Evolutionary conservation across 2,113 vertebrate species (phyloP), one percentile per base, ranked within the genome.

Genomic region (Varanus salvator): DNA sequence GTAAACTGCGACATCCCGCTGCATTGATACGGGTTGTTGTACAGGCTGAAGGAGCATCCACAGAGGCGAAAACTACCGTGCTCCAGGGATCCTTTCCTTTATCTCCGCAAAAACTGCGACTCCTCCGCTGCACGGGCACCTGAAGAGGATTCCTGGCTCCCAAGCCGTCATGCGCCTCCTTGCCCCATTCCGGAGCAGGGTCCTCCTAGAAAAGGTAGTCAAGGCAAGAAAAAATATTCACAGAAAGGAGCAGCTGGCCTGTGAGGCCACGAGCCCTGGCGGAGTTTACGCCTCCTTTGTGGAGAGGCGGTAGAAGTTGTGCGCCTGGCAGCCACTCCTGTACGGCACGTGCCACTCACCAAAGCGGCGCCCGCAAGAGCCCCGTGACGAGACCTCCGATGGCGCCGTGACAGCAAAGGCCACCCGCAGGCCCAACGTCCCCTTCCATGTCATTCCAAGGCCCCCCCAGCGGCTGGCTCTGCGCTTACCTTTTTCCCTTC

Each of bases 401-500:
- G 60, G 23, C 0, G 48, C 6, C 9, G 1, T 19, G 64, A 23
- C 80, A 60, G 21, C 60, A 64, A 64, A 34, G 21, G 7, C 12
- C 25, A 29, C 52, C 9, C 11, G 38, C 3, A 44, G 2, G 38
- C 31, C 75, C 75, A 78, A 81, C 0, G 60, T 48, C 19, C 64
- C 50, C 66, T 27, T 80, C 2, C 0, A 38, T 50, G 12, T n/a
- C 50, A 57, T 21, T 34, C 82, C 34, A 6, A 21, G 44, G 85
- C 15, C 34, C 34, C 38, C 34, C 0, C 1, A 8, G 6, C 2
- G 57, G 5, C 15, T 19, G 12, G 5, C 0, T 12, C 5, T 12
- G 0, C 0, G 94, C 91, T 89, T 96, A 98, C 97, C 97, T 96
- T 96, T 21, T 87, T 91, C 9, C 94, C 72, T 19, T 95, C 95